Evolutionary conservation across 2,888 invertebrate species (phyloP), one percentile per base, ranked within the genome.

Genomic region (Bellardia pandia): DNA sequence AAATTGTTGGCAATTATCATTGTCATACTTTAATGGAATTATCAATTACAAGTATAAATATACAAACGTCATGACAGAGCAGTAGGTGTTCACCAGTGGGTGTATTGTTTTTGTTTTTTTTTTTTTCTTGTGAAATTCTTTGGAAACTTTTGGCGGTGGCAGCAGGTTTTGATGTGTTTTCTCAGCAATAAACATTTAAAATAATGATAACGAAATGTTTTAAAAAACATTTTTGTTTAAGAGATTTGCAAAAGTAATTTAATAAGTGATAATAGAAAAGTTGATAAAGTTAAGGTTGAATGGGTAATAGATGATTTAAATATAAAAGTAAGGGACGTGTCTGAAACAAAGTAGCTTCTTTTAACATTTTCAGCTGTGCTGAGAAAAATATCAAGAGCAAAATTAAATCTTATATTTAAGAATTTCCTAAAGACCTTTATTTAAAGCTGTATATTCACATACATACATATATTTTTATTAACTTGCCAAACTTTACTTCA

Each of bases 1-100:
- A 69, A 68, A 69, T 78, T 78, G 68, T 68, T 9, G 2, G 45
- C 58, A 78, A 78, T 78, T 78, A 78, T 45, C 68, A 53, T 78
- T 78, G 64, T 66, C 76, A 66, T 53, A 62, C 42, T 68, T 56
- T 68, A 78, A 58, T 78, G 77, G 68, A 56, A 78, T 58, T 68
- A 68, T 58, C 48, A 58, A 58, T 68, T 58, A 68, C 56, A 45
- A 56, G 3, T 40, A 9, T 42, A 23, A 3, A 56, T 4, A 13
- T 56, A 23, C 23, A 56, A 9, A 23, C 2, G 9, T 16, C 3
- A 16, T 23, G 9, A 56, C 11, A 14, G 48, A 48, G 11, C 48
- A 48, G 48, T 14, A 14, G 48, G 48, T 48, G 16, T 53, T 53
- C n/a, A 14, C 16, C 53, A 53, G 53, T 16, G 23, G 23, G 9